Evolutionary conservation across 2,888 invertebrate species (phyloP).

Genomic region (Hemicrepidius hirtus): DNA sequence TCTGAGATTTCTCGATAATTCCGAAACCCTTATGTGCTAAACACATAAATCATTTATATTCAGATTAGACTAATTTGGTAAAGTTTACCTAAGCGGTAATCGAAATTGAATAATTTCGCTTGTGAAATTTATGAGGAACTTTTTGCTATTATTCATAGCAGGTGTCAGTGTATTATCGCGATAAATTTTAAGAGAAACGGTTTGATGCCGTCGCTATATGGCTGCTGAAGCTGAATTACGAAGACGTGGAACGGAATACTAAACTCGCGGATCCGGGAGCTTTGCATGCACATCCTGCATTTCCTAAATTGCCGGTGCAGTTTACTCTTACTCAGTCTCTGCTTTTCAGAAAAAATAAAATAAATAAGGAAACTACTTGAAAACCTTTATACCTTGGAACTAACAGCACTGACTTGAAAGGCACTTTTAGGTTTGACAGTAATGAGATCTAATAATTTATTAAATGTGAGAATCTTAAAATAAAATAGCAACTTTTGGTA

Average conservation of each 20-base stretch:
- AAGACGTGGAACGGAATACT: constrained; percentile 49
- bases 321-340: background rate
- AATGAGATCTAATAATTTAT: constrained; percentile 7
- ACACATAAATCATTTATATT: constrained; percentile 60
- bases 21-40: constrained; percentile 37
- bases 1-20: constrained; percentile 25
- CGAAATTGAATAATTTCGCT: constrained; percentile 61
- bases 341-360: no score
- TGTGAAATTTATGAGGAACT: constrained; percentile 59
- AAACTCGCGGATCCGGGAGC: constrained; percentile 33
- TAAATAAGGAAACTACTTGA: background rate
- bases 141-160: constrained; percentile 61
- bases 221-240: constrained; percentile 54
- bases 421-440: background rate
- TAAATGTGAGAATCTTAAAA: background rate
- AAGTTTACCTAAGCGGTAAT: constrained; percentile 61
- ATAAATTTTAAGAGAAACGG: constrained; percentile 60
- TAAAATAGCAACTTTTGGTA: background rate
- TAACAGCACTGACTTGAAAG: constrained; percentile 3
- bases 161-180: constrained; percentile 63
- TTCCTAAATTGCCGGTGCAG: constrained; percentile 29
- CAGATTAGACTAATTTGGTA: constrained; percentile 56
- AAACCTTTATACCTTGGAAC: background rate
- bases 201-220: constrained; percentile 55
- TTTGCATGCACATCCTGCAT: constrained; percentile 37